phyloP scores from a whole-genome alignment of 1,140 invertebrate genomes.

The Ostrea edulis region DNA sequence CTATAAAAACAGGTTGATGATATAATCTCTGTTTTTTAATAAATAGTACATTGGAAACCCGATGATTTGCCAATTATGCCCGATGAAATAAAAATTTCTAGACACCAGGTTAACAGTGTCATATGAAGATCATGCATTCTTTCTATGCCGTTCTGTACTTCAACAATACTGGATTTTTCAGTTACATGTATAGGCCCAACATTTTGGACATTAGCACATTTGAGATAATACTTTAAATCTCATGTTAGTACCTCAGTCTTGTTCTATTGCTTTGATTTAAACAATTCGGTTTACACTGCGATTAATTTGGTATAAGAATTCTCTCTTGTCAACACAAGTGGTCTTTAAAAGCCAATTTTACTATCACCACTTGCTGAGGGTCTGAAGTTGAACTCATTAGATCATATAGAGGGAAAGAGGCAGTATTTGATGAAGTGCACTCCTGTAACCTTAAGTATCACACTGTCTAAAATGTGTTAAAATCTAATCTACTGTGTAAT shows the following conservation, averaged over 20 bases:
- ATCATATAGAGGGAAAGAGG: too few species aligned
- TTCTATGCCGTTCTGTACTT: background rate
- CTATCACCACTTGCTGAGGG: too few species aligned
- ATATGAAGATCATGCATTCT: background rate
- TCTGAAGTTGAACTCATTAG: too few species aligned
- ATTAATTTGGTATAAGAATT: background rate
- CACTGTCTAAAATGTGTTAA: too few species aligned
- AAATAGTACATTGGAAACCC: constrained; percentile 20
- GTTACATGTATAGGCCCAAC: background rate
- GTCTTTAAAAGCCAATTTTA: background rate
- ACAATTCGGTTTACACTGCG: background rate
- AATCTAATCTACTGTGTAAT: too few species aligned
- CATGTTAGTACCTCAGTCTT: background rate
- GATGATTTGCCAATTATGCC: constrained; percentile 31
- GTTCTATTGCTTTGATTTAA: background rate
- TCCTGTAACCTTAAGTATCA: too few species aligned
- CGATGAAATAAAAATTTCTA: constrained; percentile 20
- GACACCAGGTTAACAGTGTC: constrained; percentile 5
- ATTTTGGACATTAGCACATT: background rate
- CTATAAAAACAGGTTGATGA: constrained; percentile 28
- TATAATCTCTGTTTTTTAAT: constrained; percentile 20
- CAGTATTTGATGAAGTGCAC: too few species aligned
- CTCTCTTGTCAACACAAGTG: background rate
- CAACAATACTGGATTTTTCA: background rate
- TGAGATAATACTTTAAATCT: background rate